Conservation (phyloP, 2,113 vertebrate genomes). For the Dasyprocta punctata region DNA sequence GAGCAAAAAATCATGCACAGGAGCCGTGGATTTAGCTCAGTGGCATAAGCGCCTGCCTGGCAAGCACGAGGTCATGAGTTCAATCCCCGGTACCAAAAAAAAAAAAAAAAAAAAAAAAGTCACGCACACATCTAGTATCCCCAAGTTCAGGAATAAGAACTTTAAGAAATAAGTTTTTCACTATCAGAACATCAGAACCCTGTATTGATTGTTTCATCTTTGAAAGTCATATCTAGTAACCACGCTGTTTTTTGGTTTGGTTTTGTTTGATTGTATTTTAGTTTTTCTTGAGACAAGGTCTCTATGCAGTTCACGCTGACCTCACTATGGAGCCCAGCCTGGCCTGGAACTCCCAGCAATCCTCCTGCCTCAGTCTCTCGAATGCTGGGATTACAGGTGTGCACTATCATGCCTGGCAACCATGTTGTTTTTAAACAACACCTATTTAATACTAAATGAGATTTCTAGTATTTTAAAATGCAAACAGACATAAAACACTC, state of each 20-base stretch:
- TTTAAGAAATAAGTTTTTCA: not conserved
- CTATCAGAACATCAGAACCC: not conserved
- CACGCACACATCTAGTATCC: not conserved
- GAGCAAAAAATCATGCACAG: not conserved
- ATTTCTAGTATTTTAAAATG: slow-evolving; percentile 54
- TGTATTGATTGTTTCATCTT: not conserved
- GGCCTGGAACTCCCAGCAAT: no score
- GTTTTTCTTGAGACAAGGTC: no score
- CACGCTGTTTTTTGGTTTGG: not conserved
- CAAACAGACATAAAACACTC: not conserved
- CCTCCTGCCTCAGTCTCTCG: no score
- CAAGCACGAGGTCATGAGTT: no score
- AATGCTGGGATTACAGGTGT: not conserved
- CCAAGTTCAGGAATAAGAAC: not conserved
- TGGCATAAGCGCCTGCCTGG: no score
- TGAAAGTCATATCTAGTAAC: not conserved
- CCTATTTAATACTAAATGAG: not conserved
- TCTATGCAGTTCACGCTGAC: no score
- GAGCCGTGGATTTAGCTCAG: no score
- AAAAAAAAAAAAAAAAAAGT: no score
- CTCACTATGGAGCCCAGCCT: no score
- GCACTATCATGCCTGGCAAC: not conserved
- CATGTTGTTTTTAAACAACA: not conserved
- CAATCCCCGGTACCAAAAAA: no score
- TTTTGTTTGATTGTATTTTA: no score